A percentile compares a stretch with the other conserved stretches of the same genome.
These are phyloP conservation scores for Diaprepes abbreviatus DNA, from an alignment of 2,888 invertebrate species.

Conservation along the genomic window DNA sequence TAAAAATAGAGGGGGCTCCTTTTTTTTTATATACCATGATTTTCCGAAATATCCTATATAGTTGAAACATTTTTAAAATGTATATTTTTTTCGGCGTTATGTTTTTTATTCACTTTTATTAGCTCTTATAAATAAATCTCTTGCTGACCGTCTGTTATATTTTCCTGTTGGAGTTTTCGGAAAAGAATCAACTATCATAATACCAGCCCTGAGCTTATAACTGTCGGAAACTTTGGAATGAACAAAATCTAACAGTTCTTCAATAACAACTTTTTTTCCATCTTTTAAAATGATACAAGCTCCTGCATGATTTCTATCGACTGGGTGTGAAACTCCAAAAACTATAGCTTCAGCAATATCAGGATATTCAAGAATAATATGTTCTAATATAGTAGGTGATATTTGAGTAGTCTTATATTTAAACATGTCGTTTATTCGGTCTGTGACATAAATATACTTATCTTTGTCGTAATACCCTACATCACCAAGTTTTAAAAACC, in stretches of 20 bases:
- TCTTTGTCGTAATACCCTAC: slow-evolving; percentile 69
- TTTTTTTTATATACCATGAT: no score
- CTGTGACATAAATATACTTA: slow-evolving; percentile 67
- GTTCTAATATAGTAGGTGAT: slow-evolving; percentile 57
- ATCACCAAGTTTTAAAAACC: slow-evolving; percentile 70
- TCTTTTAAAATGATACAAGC: slow-evolving; percentile 52
- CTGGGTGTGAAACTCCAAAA: slow-evolving; percentile 55
- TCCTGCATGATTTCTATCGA: slow-evolving; percentile 56
- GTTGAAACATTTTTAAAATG: no score
- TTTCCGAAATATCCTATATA: no score
- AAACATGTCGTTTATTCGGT: slow-evolving; percentile 68
- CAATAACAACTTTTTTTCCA: not conserved
- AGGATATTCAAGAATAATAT: slow-evolving; percentile 56
- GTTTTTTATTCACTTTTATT: not conserved
- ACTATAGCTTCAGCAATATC: slow-evolving; percentile 56
- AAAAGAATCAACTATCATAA: slow-evolving; percentile 54
- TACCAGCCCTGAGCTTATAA: slow-evolving; percentile 57
- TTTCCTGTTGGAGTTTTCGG: slow-evolving; percentile 57
- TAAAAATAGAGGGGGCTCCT: no score
- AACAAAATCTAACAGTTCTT: slow-evolving; percentile 55
- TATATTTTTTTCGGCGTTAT: no score
- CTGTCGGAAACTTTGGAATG: slow-evolving; percentile 55
- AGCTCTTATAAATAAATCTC: not conserved
- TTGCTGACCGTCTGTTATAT: not conserved
- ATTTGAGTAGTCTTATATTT: slow-evolving; percentile 69